Evolutionary conservation across 2,113 vertebrate genomes (phyloP), one percentile per base, ranked within the genome.

Genomic region (Caranx melampygus): DNA sequence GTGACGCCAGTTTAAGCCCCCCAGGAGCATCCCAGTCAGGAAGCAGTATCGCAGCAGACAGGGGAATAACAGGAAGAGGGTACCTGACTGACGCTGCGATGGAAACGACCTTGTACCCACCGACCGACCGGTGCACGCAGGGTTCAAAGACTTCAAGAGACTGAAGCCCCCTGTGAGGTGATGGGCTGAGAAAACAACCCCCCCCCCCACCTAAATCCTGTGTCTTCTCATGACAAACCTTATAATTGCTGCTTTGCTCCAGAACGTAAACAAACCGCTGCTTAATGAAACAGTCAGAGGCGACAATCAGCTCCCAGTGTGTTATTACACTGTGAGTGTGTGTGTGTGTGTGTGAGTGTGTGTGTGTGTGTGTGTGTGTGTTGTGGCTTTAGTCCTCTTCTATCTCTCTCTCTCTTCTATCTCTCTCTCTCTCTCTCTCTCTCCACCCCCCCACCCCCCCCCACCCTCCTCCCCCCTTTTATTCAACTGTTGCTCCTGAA

Each of bases 31-130:
- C 83, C 57, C 51, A 61, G 83, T 75, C 87, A 90, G 90, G 91
- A 92, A 87, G 73, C 76, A 4, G 66, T 75, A 44, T 88, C 2
- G 42, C 57, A 8, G 68, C 78, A 88, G 88, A 87, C 59, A 21
- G 68, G 83, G 80, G 69, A 91, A 91, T 81, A 91, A 92, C 86
- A 94, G 89, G 93, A 92, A 90, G 89, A 75, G 84, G 87, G 69
- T 84, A 87, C 85, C 88, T 85, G 85, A 85, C 61, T 42, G 87
- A 65, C 3, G 63, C 51, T 79, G 49, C 54, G 0, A 60, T 88
- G 74, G 83, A 77, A 90, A 78, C 13, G 62, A 40, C 81, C 87
- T 73, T 69, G 64, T 47, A 52, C 26, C 18, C 75, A 58, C 26
- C 62, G 62, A 87, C 71, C 78, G 49, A 87, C 71, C 79, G 49